Base-by-base conservation (phyloP, 92 coral and sea anemone genomes). In the Porites divaricata region DNA sequence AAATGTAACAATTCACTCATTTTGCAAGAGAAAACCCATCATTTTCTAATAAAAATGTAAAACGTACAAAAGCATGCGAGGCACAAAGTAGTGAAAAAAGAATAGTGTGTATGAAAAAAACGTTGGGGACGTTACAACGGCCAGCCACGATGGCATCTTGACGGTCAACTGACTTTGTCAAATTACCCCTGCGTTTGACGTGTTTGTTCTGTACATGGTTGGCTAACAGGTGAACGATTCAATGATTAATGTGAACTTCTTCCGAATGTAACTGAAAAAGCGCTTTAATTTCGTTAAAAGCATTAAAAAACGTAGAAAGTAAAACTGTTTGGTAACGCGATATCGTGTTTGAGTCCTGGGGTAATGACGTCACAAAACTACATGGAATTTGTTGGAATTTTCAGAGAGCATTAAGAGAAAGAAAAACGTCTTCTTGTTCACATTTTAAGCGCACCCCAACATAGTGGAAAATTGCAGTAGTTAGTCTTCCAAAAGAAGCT, bases 1-100 rank as follows among this genome's bases (percentile, higher is more conserved):
- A 68, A 80, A 67, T 69, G 14, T 41, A 80, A 80, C 74, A 49
- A 17, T 56, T 79, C 49, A 67, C 50, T 58, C 61, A 68, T 67
- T 56, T 35, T 80, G 69, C 76, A 22, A 80, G 85, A 53, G 17
- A 23, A 68, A 80, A 57, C 10, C 12, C 45, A 19, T 80, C 59
- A 10, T 11, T 15, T 26, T 63, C 19, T 49, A 28, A 7, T 63
- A 21, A 14, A 48, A 22, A 9, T n/a, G 14, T 12, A 65, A 53
- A 65, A 28, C 49, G 56, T 65, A 48, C 59, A 64, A 22, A 74
- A 24, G 26, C 12, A 51, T 23, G 23, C 9, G 5, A 19, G 72
- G n/a, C 2, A 67, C 17, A 12, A 12, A 16, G 65, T 61, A 21
- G 17, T 19, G 65, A 61, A 61, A 61, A 69, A 41, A 69, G 51